Evolutionary conservation across 2,888 invertebrate species (phyloP).

Genomic region (Osmoderma eremita): DNA sequence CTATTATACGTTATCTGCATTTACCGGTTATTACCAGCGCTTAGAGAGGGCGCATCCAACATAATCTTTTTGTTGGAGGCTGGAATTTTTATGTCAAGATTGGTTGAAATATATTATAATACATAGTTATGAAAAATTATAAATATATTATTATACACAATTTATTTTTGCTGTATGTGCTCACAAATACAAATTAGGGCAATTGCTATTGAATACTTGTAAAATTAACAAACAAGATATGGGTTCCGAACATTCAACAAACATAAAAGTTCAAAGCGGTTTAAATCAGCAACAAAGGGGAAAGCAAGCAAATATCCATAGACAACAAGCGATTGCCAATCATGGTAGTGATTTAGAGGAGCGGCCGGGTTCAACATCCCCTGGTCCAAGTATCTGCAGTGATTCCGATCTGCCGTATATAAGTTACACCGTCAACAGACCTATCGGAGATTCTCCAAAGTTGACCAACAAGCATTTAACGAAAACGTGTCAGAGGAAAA

Average conservation of each 20-base stretch:
- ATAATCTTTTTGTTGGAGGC: too few relatives aligned
- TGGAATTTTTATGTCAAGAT: too few relatives aligned
- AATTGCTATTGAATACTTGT: too few relatives aligned
- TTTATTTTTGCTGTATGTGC: too few relatives aligned
- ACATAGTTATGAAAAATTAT: too few relatives aligned
- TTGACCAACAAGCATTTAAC: constrained; percentile 70
- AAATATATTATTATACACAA: too few relatives aligned
- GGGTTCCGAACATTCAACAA: constrained; percentile 63
- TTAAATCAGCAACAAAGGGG: constrained; percentile 45
- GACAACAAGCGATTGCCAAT: constrained; percentile 63
- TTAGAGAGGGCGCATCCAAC: too few relatives aligned
- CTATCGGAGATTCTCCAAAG: constrained; percentile 92
- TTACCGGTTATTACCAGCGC: too few relatives aligned
- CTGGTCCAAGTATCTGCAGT: constrained; percentile 88
- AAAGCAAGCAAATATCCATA: constrained; percentile 54
- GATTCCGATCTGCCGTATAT: constrained; percentile 91
- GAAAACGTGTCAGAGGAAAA: constrained; percentile 56
- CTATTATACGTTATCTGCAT: too few relatives aligned
- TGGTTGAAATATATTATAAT: too few relatives aligned
- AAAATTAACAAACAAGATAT: too few relatives aligned
- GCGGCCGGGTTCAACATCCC: constrained; percentile 80
- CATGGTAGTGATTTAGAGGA: constrained; percentile 55
- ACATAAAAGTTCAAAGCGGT: constrained; percentile 52
- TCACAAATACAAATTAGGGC: too few relatives aligned
- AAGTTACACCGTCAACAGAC: constrained; percentile 88